phyloP scores from a whole-genome alignment of 1,140 invertebrate species.

The Drosophila malerkotliana region DNA sequence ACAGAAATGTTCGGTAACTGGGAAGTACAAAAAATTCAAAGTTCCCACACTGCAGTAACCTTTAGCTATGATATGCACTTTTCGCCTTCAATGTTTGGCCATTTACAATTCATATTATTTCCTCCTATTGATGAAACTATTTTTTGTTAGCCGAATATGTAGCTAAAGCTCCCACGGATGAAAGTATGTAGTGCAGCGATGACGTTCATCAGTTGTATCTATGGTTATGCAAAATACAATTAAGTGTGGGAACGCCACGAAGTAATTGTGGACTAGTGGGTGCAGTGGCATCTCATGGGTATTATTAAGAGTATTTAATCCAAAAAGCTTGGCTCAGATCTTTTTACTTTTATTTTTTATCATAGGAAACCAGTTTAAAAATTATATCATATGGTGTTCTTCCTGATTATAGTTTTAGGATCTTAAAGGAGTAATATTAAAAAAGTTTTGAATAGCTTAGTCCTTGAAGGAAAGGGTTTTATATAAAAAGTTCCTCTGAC shows the following conservation, averaged over 20 bases:
- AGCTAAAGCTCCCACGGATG: background rate
- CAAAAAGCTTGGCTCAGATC: background rate
- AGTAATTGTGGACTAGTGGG: conserved; percentile 13
- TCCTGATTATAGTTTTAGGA: too few relatives aligned
- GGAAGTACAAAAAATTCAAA: background rate
- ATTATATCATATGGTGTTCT: too few relatives aligned
- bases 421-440: too few relatives aligned
- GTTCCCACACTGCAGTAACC: background rate
- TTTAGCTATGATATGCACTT: conserved; percentile 4
- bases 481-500: too few relatives aligned
- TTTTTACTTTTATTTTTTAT: background rate
- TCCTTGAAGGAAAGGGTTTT: too few relatives aligned
- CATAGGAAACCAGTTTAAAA: too few relatives aligned
- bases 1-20: conserved; percentile 19
- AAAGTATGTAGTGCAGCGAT: conserved; percentile 25
- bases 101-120: conserved; percentile 42
- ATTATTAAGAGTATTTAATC: background rate
- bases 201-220: conserved; percentile 48
- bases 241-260: conserved; percentile 8
- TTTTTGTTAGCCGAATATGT: conserved; percentile 3
- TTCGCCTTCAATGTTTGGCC: conserved; percentile 7
- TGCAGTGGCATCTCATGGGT: conserved; percentile 2
- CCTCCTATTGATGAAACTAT: conserved; percentile 58
- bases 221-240: conserved; percentile 27
- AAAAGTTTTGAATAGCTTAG: too few relatives aligned